phyloP scores from a whole-genome alignment of 2,888 invertebrate species.

The Axea sp. region DNA sequence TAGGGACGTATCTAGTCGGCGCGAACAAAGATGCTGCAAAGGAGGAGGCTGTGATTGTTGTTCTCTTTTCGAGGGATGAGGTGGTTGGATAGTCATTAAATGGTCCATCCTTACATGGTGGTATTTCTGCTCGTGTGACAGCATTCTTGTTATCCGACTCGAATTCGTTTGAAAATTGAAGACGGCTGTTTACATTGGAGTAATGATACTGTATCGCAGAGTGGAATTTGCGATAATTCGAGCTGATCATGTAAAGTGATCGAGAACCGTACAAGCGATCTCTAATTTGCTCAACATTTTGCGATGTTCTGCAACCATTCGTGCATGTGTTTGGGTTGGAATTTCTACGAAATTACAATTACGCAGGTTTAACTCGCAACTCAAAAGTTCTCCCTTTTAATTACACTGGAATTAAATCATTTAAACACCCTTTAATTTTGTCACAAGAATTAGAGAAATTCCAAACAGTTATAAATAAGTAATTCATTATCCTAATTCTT shows the following conservation, averaged over 20 bases:
- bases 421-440: too few species aligned
- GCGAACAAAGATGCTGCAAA: conserved; percentile 27
- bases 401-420: too few species aligned
- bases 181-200: conserved; percentile 10
- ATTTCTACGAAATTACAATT: too few species aligned
- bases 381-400: too few species aligned
- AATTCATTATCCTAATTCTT: too few species aligned
- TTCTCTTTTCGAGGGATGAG: conserved; percentile 29
- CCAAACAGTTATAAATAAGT: too few species aligned
- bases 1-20: not conserved
- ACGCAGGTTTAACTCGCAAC: too few species aligned
- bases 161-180: not conserved
- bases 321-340: not conserved
- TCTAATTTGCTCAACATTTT: not conserved
- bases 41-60: conserved; percentile 1
- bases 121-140: not conserved
- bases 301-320: conserved; percentile 1
- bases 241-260: conserved; percentile 2
- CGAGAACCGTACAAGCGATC: not conserved
- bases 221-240: conserved; percentile 16
- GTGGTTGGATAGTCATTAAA: conserved; percentile 4
- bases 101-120: conserved; percentile 14
- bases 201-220: conserved; percentile 4
- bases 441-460: too few species aligned
- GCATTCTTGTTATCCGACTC: not conserved